These are phyloP conservation scores for Holotrichia oblita DNA, from an alignment of 1,140 invertebrate species.

Conservation along the genomic window DNA sequence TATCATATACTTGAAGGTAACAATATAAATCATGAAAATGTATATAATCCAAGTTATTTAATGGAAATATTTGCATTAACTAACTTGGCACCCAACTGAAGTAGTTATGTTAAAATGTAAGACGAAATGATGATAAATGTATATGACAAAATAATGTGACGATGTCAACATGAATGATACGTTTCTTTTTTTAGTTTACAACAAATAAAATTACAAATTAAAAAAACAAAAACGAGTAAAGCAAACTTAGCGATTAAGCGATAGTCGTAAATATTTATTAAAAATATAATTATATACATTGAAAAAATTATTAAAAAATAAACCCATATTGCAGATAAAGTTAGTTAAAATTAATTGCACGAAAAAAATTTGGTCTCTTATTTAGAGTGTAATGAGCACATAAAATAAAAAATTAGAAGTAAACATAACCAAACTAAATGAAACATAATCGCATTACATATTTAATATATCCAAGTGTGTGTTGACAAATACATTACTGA, in stretches of 20 bases:
- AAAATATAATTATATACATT: not conserved
- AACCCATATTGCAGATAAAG: not conserved
- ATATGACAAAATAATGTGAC: not conserved
- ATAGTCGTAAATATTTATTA: not conserved
- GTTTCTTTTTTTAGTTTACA: constrained; percentile 39
- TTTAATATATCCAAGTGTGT: not conserved
- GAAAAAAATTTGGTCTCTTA: constrained; percentile 41
- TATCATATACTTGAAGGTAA: no score
- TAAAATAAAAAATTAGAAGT: not conserved
- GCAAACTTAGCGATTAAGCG: constrained; percentile 55
- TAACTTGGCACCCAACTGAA: not conserved
- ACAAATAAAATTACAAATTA: constrained; percentile 8
- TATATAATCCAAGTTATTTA: no score
- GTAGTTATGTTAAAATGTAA: not conserved
- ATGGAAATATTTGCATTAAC: no score
- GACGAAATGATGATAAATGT: not conserved
- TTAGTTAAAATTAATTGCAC: not conserved
- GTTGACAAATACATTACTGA: no score
- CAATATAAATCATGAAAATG: no score
- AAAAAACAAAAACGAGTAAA: constrained; percentile 53
- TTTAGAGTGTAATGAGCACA: not conserved
- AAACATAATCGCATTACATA: not conserved
- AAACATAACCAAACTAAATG: not conserved
- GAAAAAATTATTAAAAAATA: not conserved
- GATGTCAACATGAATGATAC: not conserved